Percentiles rank a stretch among this genome's conserved stretches.
Conservation (phyloP, 2,888 invertebrate species). For the Listrodromus nycthemerus region DNA sequence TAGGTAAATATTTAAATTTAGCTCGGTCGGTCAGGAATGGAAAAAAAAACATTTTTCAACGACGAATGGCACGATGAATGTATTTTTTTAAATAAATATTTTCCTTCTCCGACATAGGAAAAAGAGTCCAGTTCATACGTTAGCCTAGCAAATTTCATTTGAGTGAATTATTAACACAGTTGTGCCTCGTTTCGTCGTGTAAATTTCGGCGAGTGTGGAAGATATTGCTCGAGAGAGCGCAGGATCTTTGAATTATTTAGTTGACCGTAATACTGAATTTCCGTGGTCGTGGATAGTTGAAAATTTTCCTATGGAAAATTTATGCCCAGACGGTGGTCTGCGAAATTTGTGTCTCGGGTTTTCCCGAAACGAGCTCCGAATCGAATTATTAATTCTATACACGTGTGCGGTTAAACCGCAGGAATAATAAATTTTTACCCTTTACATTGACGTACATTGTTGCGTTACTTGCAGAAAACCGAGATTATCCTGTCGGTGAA, state of each 20-base stretch:
- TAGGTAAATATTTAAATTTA: too few relatives aligned
- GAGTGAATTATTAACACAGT: background rate
- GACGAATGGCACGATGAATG: too few relatives aligned
- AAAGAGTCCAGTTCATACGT: background rate
- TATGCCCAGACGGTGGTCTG: background rate
- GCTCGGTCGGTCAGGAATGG: too few relatives aligned
- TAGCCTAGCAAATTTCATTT: background rate
- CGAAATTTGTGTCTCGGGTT: background rate
- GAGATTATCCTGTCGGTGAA: background rate
- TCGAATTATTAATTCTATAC: background rate
- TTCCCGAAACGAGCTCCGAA: background rate
- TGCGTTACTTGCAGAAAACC: background rate
- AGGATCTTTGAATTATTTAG: background rate
- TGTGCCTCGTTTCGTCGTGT: background rate
- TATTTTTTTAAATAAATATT: background rate
- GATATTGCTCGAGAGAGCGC: background rate
- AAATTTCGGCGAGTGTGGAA: background rate
- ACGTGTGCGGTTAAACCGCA: background rate
- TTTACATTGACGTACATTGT: background rate
- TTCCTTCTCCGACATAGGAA: background rate
- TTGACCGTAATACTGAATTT: background rate
- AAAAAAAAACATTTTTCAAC: too few relatives aligned
- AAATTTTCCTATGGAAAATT: slow-evolving; percentile 4
- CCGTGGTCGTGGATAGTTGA: background rate
- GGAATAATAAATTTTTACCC: background rate